phyloP scores from a whole-genome alignment of 2,797 vertebrate species.

The Phrynocephalus vlangalii region DNA sequence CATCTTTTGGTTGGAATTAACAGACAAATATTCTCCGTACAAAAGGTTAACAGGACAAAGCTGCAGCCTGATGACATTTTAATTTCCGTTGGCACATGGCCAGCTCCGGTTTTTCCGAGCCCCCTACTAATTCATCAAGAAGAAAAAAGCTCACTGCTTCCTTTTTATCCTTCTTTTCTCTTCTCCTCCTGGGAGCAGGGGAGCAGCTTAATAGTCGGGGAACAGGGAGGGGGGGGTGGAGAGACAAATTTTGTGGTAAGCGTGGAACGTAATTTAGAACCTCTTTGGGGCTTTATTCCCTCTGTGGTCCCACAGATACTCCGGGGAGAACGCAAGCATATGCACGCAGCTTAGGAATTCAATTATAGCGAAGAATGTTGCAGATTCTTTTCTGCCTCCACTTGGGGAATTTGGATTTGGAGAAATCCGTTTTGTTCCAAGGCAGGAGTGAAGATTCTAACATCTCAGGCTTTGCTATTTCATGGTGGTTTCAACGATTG shows the following conservation, averaged over 20 bases:
- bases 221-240: conserved; percentile 32
- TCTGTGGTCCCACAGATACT: conserved; percentile 45
- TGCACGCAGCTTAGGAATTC: conserved; percentile 38
- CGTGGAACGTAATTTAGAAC: conserved; percentile 52
- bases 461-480: conserved; percentile 5
- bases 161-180: background rate
- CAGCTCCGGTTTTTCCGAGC: background rate
- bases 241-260: conserved; percentile 43
- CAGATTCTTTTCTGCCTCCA: conserved; percentile 35
- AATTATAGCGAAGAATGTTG: conserved; percentile 47
- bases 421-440: conserved; percentile 44
- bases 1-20: conserved; percentile 26
- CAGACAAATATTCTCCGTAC: background rate
- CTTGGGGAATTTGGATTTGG: conserved; percentile 40
- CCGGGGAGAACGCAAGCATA: conserved; percentile 40
- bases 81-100: conserved; percentile 13
- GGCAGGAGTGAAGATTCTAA: background rate
- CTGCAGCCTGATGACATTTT: conserved; percentile 10
- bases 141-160: conserved; percentile 12
- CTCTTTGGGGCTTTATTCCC: conserved; percentile 39
- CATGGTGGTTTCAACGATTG: conserved; percentile 1
- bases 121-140: conserved; percentile 34
- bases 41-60: conserved; percentile 26
- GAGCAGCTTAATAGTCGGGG: conserved; percentile 23
- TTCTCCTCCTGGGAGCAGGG: conserved; percentile 22